Base-by-base conservation (phyloP, 2,113 vertebrate genomes). In the Seriola quinqueradiata region DNA sequence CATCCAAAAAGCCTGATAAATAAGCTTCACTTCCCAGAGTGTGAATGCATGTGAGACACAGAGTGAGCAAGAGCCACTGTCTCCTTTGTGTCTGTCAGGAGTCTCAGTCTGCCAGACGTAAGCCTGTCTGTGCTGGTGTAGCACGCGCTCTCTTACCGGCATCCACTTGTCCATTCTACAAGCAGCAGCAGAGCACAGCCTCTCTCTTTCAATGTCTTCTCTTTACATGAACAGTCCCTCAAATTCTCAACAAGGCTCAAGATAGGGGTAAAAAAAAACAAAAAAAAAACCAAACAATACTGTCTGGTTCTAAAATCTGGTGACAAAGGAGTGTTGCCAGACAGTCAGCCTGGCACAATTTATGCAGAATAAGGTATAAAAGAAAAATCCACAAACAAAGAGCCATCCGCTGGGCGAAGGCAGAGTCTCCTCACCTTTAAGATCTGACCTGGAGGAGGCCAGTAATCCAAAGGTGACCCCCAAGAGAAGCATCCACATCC, bases 81-180 rank as follows among this genome's bases (percentile, higher is more conserved):
- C 88, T 94, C 92, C 95, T 95, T 95, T 95, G 93, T 95, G 95
- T 95, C 94, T 95, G 70, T 88, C 85, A 91, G 79, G 54, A 84
- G 87, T 91, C 91, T 90, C 86, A 84, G 92, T 83, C 93, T 89
- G 92, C 89, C 93, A 94, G 93, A 94, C 87, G 54, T 77, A 78
- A 89, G 89, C 68, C 84, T 90, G 93, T 92, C 92, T 93, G 90
- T 11, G 77, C 78, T 76, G 81, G 52, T 82, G 86, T 28, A 84
- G 80, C 87, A 86, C 88, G 83, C 80, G 74, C 87, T 89, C 89
- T 83, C 72, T 82, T 69, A 77, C 89, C 85, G 75, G 88, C 86
- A 88, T 87, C 82, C 78, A 87, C 86, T 84, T 81, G 77, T 87
- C 87, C 89, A 40, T 82, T 85, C 81, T 54, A 81, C 58, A 77